Percentiles rank a stretch among this genome's conserved stretches.
These are phyloP conservation scores for Ctenopoma multispine DNA, from an alignment of 2,797 vertebrate species.

Conservation along the genomic window DNA sequence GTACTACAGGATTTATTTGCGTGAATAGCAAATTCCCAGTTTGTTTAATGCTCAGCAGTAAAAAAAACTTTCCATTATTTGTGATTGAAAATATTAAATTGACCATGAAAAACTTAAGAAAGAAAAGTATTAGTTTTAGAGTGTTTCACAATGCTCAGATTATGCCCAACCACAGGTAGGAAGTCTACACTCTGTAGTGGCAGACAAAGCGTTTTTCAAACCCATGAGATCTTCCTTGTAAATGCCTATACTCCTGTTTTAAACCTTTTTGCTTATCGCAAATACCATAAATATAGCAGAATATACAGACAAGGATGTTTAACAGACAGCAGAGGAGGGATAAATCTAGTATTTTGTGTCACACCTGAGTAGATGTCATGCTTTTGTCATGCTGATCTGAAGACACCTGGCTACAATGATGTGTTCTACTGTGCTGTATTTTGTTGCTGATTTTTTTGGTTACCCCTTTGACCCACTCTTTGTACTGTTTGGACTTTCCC, in stretches of 20 bases:
- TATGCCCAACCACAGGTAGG: constrained; percentile 40
- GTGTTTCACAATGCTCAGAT: constrained; percentile 3
- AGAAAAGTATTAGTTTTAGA: not conserved
- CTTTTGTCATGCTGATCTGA: constrained; percentile 47
- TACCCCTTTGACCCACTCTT: constrained; percentile 49
- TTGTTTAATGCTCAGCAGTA: constrained; percentile 2
- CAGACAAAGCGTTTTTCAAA: not conserved
- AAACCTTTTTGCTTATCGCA: too few species aligned
- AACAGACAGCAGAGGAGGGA: constrained; percentile 47
- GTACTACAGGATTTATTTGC: constrained; percentile 8
- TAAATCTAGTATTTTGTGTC: constrained; percentile 45
- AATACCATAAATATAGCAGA: constrained; percentile 55
- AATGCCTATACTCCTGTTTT: too few species aligned
- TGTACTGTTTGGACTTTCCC: constrained; percentile 59
- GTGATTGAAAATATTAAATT: constrained; percentile 12
- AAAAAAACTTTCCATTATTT: not conserved
- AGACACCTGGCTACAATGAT: constrained; percentile 16
- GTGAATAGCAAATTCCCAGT: constrained; percentile 12
- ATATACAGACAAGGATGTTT: constrained; percentile 32
- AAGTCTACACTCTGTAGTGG: constrained; percentile 3
- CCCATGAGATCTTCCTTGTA: not conserved
- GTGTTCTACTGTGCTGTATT: constrained; percentile 39
- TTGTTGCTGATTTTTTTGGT: constrained; percentile 48
- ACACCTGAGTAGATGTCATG: constrained; percentile 47
- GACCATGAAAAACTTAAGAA: constrained; percentile 1